Evolutionary conservation across 2,797 vertebrate genomes (phyloP), one percentile per base, ranked within the genome.

Genomic region (Sebastolobus altivelis): DNA sequence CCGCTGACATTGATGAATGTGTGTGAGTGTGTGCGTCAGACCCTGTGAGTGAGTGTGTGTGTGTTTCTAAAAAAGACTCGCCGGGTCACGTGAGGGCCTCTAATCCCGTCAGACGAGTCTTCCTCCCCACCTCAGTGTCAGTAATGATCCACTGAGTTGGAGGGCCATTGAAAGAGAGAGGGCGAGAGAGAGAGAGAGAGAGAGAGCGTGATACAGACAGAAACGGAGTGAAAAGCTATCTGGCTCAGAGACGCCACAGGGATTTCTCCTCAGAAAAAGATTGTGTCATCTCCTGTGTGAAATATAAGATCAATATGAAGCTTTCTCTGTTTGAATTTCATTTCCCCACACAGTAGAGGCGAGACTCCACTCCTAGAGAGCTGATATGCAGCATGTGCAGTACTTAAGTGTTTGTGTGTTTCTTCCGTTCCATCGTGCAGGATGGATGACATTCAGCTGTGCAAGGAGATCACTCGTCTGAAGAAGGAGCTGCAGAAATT

Each of bases 361-460:
- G 33, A 65, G 49, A 60, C 29, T 77, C 49, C 25, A 16, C 58
- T 54, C 49, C 20, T 54, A 54, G n/a, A 54, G 49, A n/a, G 20
- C 0, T 73, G 13, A 69, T 18, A 3, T 68, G 14, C 20, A 62
- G 38, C 40, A 54, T 56, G 13, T 73, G 16, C n/a, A 27, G 18
- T 8, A 52, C 35, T 20, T 20, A 54, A 29, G 31, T 60, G 43
- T 69, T 40, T 63, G 16, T 38, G 35, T 71, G 5, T 70, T 71
- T 52, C 5, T 67, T 74, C 63, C 77, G 20, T 55, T 27, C 18
- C 2, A 11, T 59, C 55, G 29, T 55, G 72, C 88, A 98, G 97
- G 97, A 97, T 97, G 97, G 97, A 98, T 55, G 97, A 98, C 88
- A 97, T 98, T 88, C 97, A 98, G 90, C 95, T 98, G 10, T 98